Evolutionary conservation across 2,797 vertebrate species (phyloP).

Genomic region (Podarcis lilfordi): DNA sequence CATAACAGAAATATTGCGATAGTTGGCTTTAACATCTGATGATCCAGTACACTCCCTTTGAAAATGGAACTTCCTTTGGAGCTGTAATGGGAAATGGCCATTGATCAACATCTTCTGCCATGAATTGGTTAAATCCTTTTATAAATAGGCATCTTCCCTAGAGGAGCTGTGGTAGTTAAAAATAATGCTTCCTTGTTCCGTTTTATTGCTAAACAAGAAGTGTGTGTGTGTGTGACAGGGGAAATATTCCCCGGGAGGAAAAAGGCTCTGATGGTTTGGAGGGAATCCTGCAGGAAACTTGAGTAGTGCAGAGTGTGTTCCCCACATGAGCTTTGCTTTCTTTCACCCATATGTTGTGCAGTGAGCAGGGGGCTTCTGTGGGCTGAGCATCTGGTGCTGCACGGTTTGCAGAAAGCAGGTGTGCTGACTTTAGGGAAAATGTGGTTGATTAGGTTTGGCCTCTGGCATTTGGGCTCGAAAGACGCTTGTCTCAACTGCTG

Average conservation of each 20-base stretch:
- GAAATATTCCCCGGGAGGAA: not conserved
- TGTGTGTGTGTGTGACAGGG: not conserved
- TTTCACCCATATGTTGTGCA: not conserved
- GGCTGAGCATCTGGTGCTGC: not conserved
- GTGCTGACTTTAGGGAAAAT: not conserved
- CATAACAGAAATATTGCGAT: not conserved
- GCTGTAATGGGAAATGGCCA: not conserved
- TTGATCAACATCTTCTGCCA: not conserved
- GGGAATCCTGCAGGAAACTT: not conserved
- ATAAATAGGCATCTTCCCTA: not conserved
- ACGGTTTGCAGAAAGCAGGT: not conserved
- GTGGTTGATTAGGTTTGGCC: not conserved
- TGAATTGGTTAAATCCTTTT: not conserved
- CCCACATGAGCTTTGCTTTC: not conserved
- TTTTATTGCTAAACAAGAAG: not conserved
- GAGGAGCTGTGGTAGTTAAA: not conserved
- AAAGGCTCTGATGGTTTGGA: not conserved
- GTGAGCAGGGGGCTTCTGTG: not conserved
- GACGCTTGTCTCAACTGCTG: not conserved
- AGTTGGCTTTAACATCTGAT: not conserved
- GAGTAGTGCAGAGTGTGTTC: not conserved
- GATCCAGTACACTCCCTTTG: not conserved
- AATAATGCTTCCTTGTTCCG: not conserved
- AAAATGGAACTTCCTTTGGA: not conserved
- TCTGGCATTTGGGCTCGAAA: not conserved